Conservation (phyloP, 1,140 invertebrate species). For the Thaumatotibia leucotreta region DNA sequence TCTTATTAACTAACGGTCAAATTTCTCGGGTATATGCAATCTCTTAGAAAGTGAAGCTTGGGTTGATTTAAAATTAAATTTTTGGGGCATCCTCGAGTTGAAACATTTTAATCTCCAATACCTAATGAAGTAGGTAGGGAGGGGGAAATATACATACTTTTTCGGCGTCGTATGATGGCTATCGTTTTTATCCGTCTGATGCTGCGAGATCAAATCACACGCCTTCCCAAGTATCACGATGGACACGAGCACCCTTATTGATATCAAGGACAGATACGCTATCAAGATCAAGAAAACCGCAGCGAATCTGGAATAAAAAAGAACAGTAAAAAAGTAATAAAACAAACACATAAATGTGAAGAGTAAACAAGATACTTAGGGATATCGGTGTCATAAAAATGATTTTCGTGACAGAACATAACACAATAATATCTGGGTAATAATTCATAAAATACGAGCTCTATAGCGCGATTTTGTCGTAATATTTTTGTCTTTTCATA, state of each 20-base stretch:
- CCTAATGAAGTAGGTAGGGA: no score
- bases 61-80: no score
- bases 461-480: no score
- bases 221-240: conserved; percentile 93
- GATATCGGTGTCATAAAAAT: background rate
- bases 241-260: conserved; percentile 90
- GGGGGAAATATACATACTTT: conserved; percentile 52
- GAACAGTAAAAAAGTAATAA: conserved; percentile 36
- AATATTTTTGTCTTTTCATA: no score
- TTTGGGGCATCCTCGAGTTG: no score
- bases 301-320: conserved; percentile 72
- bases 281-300: conserved; percentile 84
- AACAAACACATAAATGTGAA: conserved; percentile 36
- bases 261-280: conserved; percentile 88
- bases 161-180: conserved; percentile 64
- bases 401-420: background rate
- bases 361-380: conserved; percentile 16
- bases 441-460: no score
- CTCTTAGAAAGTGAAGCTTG: no score
- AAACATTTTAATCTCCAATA: background rate
- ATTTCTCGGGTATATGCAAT: no score
- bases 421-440: background rate
- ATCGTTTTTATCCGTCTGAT: conserved; percentile 80
- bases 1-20: no score
- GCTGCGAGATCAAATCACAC: conserved; percentile 88